Evolutionary conservation across 1,140 invertebrate species (phyloP), one percentile per base, ranked within the genome.

Genomic region (Drosophila kohkoa): DNA sequence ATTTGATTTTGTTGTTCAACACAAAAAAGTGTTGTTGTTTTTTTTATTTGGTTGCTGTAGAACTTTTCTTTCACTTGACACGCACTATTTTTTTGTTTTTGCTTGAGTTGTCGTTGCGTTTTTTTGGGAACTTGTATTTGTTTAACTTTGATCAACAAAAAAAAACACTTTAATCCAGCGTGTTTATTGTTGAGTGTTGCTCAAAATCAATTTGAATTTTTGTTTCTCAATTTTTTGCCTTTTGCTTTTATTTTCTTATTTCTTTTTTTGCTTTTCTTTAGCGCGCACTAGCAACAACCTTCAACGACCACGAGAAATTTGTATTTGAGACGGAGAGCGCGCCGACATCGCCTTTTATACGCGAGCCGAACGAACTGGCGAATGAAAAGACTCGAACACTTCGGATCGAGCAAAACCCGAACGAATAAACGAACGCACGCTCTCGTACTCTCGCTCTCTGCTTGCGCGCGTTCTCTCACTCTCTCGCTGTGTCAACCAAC

Each of bases 81-180:
- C 64, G 69, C 63, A 57, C 65, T 77, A 54, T 60, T 55, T 3
- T 62, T 51, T 46, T 52, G 43, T 16, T 16, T 25, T 25, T 25
- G 20, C 20, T 54, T 57, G 64, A 28, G 52, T 67, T 54, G 30
- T 71, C 54, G 45, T 68, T 20, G 13, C 30, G 32, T 68, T 52
- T 62, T 48, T 68, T 52, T 51, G 32, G 35, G 32, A 66, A 48
- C 32, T 32, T 25, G 20, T 25, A 25, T 25, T 25, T 25, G 20
- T 41, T 51, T 54, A n/a, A 62, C 41, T 66, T 72, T 60, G 32
- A 58, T 55, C 54, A 85, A 71, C 52, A 74, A 57, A 60, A 38
- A 32, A 78, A 76, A 86, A 87, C 80, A 87, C 80, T 87, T 82
- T 87, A 87, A 87, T 87, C 82, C 82, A 87, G 83, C 76, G 82